Evolutionary conservation across 2,113 vertebrate genomes (phyloP).

Genomic region (Isurus oxyrinchus): DNA sequence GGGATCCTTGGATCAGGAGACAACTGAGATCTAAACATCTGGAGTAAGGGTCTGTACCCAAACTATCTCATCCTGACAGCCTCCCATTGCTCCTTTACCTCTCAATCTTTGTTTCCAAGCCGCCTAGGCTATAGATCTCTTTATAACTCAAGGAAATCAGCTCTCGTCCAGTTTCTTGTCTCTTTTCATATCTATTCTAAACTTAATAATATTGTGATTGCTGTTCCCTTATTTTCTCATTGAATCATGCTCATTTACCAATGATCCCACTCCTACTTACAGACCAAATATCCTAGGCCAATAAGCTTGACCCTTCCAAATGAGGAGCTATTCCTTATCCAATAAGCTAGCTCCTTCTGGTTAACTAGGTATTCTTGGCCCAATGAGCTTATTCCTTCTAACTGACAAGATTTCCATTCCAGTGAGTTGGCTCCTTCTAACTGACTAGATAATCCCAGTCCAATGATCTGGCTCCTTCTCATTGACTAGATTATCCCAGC

Average conservation of each 20-base stretch:
- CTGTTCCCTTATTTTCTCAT: background rate
- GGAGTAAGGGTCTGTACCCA: no score
- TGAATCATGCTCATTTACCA: background rate
- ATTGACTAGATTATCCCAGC: no score
- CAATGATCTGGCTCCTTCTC: no score
- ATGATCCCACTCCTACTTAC: background rate
- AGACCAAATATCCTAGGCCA: background rate
- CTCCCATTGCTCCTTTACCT: no score
- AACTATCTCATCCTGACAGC: no score
- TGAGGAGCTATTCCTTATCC: background rate
- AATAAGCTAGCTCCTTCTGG: background rate
- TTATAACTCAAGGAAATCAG: background rate
- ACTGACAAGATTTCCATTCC: no score
- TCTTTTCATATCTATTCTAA: background rate
- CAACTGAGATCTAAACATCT: no score
- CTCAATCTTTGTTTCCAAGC: no score
- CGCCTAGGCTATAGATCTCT: background rate
- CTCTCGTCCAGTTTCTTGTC: background rate
- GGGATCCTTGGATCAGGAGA: background rate
- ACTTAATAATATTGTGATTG: background rate
- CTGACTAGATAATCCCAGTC: background rate
- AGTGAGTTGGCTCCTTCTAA: background rate
- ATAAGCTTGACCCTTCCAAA: background rate
- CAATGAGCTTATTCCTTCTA: no score
- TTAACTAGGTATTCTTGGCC: no score